Evolutionary conservation across 2,797 vertebrate species (phyloP), one percentile per base, ranked within the genome.

Genomic region (Oreochromis grahami): DNA sequence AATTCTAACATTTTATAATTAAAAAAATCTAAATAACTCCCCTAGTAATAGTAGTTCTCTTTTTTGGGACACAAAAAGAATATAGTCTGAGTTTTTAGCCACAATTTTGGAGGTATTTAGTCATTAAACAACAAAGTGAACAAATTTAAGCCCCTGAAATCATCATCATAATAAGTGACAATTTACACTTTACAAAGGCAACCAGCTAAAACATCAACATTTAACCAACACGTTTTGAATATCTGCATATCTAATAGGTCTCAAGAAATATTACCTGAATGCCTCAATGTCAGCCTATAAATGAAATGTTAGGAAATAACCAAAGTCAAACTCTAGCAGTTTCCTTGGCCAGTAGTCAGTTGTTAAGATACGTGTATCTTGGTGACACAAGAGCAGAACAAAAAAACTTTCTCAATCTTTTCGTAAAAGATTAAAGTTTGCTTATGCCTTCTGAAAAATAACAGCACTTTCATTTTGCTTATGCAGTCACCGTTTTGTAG

Each of bases 11-110:
- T 17, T 17, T 58, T 58, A 17, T 32, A 58, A 58, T 58, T 0
- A 17, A 17, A 0, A 43, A 68, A 68, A 24, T 15, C n/a, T 6
- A 15, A 43, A 9, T 0, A 68, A 65, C 21, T 65, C 11, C 19
- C 13, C 1, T 13, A n/a, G 34, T 21, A 13, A 65, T 4, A 24
- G 12, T 7, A 0, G 7, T 41, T 68, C n/a, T 38, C 6, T 36
- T 36, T 36, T 63, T 63, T 36, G 58, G 10, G 10, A n/a, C 19
- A 63, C 6, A 36, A n/a, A 36, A 63, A n/a, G n/a, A 63, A 63
- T 36, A n/a, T 7, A 12, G 19, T n/a, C 32, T 63, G n/a, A 12
- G 32, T 36, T 68, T 65, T 58, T 1, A 58, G 13, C 24, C 36
- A 43, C 56, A 7, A 6, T 10, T 68, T 68, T 24, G 13, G 36